Percentiles rank a stretch among this genome's conserved stretches.
Evolutionary conservation across 2,113 vertebrate species (phyloP).

Genomic region (Alligator sinensis): DNA sequence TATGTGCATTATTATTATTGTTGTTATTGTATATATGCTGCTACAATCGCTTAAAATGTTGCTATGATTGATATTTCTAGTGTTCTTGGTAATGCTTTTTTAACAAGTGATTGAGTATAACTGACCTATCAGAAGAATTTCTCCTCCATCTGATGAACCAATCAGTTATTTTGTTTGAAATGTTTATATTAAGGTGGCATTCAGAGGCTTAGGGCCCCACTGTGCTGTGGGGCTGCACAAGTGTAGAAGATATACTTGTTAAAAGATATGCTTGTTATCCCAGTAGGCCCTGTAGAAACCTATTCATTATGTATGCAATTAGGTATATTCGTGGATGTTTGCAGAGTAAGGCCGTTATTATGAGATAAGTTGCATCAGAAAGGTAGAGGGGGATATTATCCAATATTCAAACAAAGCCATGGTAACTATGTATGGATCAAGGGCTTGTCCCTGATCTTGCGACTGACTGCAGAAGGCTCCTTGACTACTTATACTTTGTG

Average conservation of each 20-base stretch:
- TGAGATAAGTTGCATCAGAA: background rate
- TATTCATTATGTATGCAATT: background rate
- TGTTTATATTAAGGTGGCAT: background rate
- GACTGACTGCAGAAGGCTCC: background rate
- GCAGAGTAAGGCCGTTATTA: background rate
- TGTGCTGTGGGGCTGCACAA: background rate
- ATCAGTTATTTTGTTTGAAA: background rate
- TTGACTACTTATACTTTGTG: background rate
- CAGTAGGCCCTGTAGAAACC: too few species aligned
- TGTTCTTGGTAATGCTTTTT: background rate
- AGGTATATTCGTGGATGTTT: background rate
- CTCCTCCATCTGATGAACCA: background rate
- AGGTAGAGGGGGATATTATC: background rate
- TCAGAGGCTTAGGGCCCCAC: background rate
- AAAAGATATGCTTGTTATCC: too few species aligned
- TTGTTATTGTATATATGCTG: background rate
- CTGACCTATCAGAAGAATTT: background rate
- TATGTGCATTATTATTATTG: fast-evolving
- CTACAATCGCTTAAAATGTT: background rate
- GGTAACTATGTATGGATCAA: background rate
- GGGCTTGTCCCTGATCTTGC: background rate
- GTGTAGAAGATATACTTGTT: fast-evolving
- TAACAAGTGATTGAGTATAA: background rate
- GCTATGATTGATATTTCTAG: background rate
- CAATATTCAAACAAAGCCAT: background rate